Evolutionary conservation across 1,140 invertebrate species (phyloP), one percentile per base, ranked within the genome.

Genomic region (Leptinotarsa undecemlineata): DNA sequence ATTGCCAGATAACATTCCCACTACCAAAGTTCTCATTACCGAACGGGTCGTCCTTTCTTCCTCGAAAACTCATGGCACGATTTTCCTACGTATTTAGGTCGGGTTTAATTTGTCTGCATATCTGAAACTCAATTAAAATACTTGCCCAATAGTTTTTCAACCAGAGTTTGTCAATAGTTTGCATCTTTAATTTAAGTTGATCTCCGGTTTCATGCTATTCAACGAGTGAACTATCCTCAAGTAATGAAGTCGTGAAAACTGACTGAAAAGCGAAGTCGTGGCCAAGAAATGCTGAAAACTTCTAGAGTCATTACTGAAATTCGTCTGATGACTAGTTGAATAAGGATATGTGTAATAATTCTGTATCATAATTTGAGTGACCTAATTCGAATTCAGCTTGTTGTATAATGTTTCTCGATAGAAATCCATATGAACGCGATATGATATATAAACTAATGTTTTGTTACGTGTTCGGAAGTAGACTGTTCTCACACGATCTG

Each of bases 111-210:
- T 19, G n/a, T 57, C 51, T 19, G 51, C 51, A 57, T 57, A 57
- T 57, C 51, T 57, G 51, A 57, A 57, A 57, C 51, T 57, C 51
- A 57, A n/a, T 57, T 57, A 57, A 57, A 57, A 57, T 57, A 57
- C 51, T 57, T 57, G 51, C 51, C 14, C 8, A 57, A 57, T 57
- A 57, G 51, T 57, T 57, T 57, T 57, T 57, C 51, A 19, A 57
- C 15, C 51, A 4, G n/a, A 57, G 15, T 57, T 57, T 15, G 51
- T 57, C 51, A 57, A 57, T 57, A 57, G 51, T 57, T 57, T n/a
- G n/a, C 51, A 57, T 57, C n/a, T n/a, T n/a, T 57, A n/a, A 57
- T n/a, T n/a, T 15, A 57, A 57, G 51, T 57, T 57, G 4, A 57
- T 57, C n/a, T 57, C 51, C 33, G 8, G 33, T 33, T 33, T 11